phyloP scores from a whole-genome alignment of 2,888 invertebrate species.

The Halictus ligatus region DNA sequence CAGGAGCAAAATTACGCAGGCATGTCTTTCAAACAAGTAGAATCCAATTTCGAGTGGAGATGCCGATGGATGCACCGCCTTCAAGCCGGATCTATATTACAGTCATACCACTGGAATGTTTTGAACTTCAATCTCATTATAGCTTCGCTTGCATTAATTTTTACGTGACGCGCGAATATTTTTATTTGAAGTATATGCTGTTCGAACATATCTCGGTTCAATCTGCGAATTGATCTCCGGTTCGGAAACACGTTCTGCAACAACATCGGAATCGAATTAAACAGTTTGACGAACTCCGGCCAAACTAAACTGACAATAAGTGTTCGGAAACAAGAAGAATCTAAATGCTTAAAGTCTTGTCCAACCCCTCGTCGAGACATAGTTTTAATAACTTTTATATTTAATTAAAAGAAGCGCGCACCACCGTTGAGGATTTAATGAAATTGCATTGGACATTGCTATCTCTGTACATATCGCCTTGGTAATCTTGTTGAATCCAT shows the following conservation, averaged over 20 bases:
- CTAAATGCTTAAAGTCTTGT: not conserved
- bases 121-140: not conserved
- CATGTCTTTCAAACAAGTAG: not conserved
- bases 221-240: not conserved
- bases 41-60: not conserved
- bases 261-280: not conserved
- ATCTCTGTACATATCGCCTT: not conserved
- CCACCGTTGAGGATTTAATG: not conserved
- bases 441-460: not conserved
- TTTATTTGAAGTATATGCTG: not conserved
- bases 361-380: not conserved
- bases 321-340: not conserved
- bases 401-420: not conserved
- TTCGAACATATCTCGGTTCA: not conserved
- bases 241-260: not conserved
- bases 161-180: not conserved
- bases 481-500: not conserved
- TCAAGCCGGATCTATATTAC: not conserved
- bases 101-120: not conserved
- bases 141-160: not conserved
- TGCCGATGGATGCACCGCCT: not conserved
- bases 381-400: conserved; percentile 11
- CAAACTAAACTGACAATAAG: not conserved
- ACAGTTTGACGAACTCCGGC: not conserved
- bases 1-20: not conserved